Conservation (phyloP, 2,888 invertebrate species). For the Rotaria sp. region DNA sequence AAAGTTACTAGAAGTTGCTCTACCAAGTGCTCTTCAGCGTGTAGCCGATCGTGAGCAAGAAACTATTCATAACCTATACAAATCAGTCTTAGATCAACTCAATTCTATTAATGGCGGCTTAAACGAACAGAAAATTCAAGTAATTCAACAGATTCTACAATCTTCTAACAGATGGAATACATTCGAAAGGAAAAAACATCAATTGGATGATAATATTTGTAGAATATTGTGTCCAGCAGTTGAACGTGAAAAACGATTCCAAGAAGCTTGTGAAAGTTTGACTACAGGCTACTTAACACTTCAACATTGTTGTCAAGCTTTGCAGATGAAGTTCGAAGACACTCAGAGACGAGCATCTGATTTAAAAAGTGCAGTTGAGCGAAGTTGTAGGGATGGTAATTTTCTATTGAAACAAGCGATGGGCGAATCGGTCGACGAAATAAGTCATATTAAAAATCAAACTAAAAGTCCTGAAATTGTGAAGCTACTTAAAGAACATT, state of each 20-base stretch:
- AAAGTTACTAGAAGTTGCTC: not conserved
- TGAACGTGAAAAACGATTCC: not conserved
- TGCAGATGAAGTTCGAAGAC: not conserved
- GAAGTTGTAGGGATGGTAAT: not conserved
- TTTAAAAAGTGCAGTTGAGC: not conserved
- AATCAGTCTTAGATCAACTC: not conserved
- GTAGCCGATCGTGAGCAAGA: not conserved
- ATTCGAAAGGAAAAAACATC: not conserved
- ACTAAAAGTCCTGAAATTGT: not conserved
- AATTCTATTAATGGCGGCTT: not conserved
- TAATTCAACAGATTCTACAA: not conserved
- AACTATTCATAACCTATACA: not conserved
- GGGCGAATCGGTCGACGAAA: not conserved
- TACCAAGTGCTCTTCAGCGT: not conserved
- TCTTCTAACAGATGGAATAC: not conserved
- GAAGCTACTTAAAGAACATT: not conserved
- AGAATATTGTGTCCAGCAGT: not conserved
- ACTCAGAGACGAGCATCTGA: not conserved
- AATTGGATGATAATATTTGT: not conserved
- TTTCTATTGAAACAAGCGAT: not conserved
- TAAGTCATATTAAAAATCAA: not conserved
- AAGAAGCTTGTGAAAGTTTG: not conserved
- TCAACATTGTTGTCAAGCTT: not conserved
- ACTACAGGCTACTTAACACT: not conserved
- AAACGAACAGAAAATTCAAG: not conserved